Conservation (phyloP, 2,888 invertebrate genomes). For the Tenthredo scrophulariae region DNA sequence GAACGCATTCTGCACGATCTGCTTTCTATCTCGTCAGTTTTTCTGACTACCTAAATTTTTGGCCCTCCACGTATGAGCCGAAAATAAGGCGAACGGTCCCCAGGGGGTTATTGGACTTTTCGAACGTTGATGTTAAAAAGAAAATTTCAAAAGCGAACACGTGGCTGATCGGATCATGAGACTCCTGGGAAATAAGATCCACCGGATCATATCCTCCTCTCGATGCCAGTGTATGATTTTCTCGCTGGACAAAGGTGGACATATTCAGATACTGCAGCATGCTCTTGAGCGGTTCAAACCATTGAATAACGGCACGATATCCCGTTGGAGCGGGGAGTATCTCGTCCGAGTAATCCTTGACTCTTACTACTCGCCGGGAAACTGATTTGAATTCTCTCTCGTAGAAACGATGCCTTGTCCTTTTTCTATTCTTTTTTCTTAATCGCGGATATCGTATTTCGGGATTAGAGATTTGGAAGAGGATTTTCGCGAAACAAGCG, state of each 20-base stretch:
- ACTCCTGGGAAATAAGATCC: constrained; percentile 76
- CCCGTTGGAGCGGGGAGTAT: neutral
- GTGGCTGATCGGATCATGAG: constrained; percentile 73
- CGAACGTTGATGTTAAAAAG: constrained; percentile 44
- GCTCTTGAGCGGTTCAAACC: neutral
- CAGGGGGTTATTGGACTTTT: constrained; percentile 65
- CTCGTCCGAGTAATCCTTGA: neutral
- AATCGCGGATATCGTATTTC: constrained; percentile 15
- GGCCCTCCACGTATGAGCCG: constrained; percentile 43
- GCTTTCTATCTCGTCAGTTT: constrained; percentile 56
- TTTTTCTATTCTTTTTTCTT: neutral
- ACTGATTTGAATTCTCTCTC: neutral
- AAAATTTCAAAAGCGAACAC: constrained; percentile 51
- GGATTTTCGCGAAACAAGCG: constrained; percentile 16
- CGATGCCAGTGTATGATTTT: constrained; percentile 25
- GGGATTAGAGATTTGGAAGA: neutral
- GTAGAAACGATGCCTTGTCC: neutral
- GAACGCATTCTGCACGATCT: neutral
- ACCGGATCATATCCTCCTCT: constrained; percentile 66
- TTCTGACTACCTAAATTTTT: constrained; percentile 39
- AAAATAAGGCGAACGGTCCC: constrained; percentile 61
- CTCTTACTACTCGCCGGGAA: constrained; percentile 15
- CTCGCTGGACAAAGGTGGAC: constrained; percentile 6
- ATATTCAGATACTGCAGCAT: constrained; percentile 15
- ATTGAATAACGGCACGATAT: neutral